Conservation (phyloP, 2,888 invertebrate species). For the Synanthedon myopaeformis region DNA sequence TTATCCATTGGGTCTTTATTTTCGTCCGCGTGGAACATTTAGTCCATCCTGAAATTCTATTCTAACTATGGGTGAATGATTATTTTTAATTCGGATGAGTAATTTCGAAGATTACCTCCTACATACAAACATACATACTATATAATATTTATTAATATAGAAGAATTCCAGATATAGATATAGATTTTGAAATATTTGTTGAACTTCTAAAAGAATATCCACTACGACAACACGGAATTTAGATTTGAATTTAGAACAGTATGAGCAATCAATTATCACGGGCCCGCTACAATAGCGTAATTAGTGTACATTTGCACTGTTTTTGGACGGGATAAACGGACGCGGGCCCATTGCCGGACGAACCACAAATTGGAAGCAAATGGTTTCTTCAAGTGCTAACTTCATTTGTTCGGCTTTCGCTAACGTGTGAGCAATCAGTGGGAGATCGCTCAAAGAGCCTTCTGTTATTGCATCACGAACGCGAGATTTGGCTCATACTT, state of each 20-base stretch:
- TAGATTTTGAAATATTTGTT: too few species aligned
- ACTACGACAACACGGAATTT: background rate
- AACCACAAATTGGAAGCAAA: constrained; percentile 62
- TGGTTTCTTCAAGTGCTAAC: constrained; percentile 58
- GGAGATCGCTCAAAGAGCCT: constrained; percentile 28
- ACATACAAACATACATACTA: too few species aligned
- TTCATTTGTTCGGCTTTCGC: constrained; percentile 67
- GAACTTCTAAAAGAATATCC: background rate
- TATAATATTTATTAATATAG: too few species aligned
- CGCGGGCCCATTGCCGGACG: constrained; percentile 51
- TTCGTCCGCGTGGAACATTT: too few species aligned
- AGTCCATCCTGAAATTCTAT: too few species aligned
- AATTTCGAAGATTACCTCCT: too few species aligned
- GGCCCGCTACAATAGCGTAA: constrained; percentile 46
- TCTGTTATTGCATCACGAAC: constrained; percentile 33
- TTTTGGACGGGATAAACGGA: constrained; percentile 66
- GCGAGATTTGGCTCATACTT: constrained; percentile 27
- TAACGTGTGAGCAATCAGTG: constrained; percentile 55
- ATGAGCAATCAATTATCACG: constrained; percentile 56
- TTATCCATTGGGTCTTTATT: too few species aligned
- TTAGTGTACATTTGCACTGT: constrained; percentile 67
- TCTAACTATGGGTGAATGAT: too few species aligned
- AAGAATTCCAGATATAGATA: too few species aligned
- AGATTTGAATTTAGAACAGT: constrained; percentile 30
- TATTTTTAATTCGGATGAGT: too few species aligned